A percentile compares a stretch with the other conserved stretches of the same genome.
Conservation (phyloP, 2,113 vertebrate genomes). For the Planiliza haematocheilus region DNA sequence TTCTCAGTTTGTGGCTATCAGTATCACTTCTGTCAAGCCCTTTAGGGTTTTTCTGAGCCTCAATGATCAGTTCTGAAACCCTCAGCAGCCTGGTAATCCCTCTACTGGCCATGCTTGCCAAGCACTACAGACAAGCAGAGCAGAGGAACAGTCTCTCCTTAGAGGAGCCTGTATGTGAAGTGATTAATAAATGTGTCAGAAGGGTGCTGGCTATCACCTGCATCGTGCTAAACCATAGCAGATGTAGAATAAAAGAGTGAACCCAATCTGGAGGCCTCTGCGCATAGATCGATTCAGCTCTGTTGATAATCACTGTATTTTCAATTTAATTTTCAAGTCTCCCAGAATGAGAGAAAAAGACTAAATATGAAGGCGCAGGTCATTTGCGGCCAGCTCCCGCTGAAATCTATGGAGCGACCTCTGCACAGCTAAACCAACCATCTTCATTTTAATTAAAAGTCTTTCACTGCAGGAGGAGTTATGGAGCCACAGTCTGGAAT, state of each 20-base stretch:
- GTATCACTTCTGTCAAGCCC: constrained; percentile 49
- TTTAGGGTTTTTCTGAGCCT: constrained; percentile 36
- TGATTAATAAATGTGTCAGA: constrained; percentile 85
- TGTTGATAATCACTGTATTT: constrained; percentile 71
- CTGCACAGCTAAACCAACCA: constrained; percentile 71
- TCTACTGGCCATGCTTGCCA: constrained; percentile 24
- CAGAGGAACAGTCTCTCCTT: constrained; percentile 58
- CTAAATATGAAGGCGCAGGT: constrained; percentile 59
- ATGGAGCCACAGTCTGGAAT: constrained; percentile 70
- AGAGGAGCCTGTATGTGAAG: constrained; percentile 80
- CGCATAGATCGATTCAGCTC: constrained; percentile 51
- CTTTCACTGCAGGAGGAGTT: constrained; percentile 78
- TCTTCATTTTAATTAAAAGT: constrained; percentile 84
- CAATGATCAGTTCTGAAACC: constrained; percentile 32
- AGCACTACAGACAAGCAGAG: constrained; percentile 4
- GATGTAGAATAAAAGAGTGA: constrained; percentile 72
- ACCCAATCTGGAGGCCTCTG: constrained; percentile 45
- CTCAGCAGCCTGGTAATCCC: constrained; percentile 16
- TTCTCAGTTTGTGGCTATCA: constrained; percentile 56
- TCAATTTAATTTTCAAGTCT: constrained; percentile 71
- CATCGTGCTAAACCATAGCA: constrained; percentile 80
- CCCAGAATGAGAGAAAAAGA: constrained; percentile 65
- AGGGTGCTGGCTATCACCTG: constrained; percentile 73
- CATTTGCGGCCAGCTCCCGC: constrained; percentile 27
- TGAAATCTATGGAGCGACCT: constrained; percentile 73